phyloP scores from a whole-genome alignment of 2,888 invertebrate genomes.

The Branchipolynoe longqiensis region DNA sequence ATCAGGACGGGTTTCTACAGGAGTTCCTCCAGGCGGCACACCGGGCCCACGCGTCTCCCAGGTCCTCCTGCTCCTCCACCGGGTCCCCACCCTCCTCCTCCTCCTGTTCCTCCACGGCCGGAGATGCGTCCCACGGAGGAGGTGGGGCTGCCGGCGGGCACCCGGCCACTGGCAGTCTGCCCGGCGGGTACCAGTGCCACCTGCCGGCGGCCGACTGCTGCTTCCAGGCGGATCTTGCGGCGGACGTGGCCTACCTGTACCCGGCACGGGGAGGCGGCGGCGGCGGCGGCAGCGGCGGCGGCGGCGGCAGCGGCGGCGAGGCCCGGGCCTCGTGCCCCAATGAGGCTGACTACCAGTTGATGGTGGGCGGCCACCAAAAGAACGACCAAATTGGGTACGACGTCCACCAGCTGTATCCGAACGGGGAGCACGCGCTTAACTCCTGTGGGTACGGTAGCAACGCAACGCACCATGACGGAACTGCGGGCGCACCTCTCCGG shows the following conservation, averaged over 20 bases:
- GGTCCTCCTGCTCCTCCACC: too few relatives aligned
- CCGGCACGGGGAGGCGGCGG: background rate
- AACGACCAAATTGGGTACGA: too few relatives aligned
- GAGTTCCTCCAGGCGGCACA: too few relatives aligned
- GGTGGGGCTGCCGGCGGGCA: background rate
- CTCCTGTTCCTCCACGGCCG: background rate
- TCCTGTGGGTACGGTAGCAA: too few relatives aligned
- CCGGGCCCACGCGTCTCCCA: too few relatives aligned
- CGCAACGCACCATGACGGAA: background rate
- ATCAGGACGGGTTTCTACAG: too few relatives aligned
- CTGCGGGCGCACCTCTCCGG: background rate
- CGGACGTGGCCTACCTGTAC: too few relatives aligned
- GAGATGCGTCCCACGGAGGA: background rate
- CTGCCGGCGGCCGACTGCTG: too few relatives aligned
- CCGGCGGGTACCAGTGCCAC: background rate
- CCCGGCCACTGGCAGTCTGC: conserved; percentile 1
- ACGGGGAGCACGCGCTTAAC: too few relatives aligned
- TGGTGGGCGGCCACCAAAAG: too few relatives aligned
- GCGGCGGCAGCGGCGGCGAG: background rate
- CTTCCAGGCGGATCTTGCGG: conserved; percentile 11
- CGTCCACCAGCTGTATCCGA: too few relatives aligned
- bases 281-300: background rate
- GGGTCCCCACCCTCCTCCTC: background rate
- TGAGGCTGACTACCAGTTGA: too few relatives aligned
- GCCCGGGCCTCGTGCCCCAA: background rate